Percentiles rank a stretch among this genome's conserved stretches.
phyloP scores from a whole-genome alignment of 1,140 invertebrate species.

The Leptinotarsa undecemlineata region DNA sequence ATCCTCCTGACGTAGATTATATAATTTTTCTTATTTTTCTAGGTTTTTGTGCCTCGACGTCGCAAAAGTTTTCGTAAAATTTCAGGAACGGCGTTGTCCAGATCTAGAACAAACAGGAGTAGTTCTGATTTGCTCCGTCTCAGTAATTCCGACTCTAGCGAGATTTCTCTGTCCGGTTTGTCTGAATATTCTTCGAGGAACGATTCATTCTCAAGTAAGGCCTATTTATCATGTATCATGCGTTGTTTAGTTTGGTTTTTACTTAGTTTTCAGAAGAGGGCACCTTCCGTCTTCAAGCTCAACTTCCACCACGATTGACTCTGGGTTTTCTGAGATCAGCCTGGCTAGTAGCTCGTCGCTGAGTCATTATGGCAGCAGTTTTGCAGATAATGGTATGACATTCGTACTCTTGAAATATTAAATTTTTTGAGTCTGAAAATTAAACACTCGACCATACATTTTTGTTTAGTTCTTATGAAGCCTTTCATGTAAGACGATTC shows the following conservation, averaged over 20 bases:
- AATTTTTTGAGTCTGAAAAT: too few species aligned
- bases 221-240: neutral
- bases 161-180: neutral
- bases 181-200: neutral
- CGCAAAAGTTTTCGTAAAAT: neutral
- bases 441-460: too few species aligned
- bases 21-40: neutral
- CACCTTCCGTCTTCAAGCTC: neutral
- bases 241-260: neutral
- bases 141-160: neutral
- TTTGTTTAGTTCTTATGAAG: too few species aligned
- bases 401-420: too few species aligned
- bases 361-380: neutral
- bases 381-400: neutral
- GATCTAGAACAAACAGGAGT: neutral
- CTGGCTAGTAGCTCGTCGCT: conserved; percentile 7
- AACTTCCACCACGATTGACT: conserved; percentile 18
- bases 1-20: neutral
- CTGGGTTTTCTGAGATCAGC: conserved; percentile 18
- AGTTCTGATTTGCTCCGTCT: neutral
- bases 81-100: neutral
- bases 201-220: conserved; percentile 7
- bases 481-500: too few species aligned
- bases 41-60: conserved; percentile 6
- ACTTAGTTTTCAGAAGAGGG: conserved; percentile 4